A percentile compares a stretch with the other conserved stretches of the same genome.
phyloP scores from a whole-genome alignment of 2,113 vertebrate species.

The Coturnix japonica region DNA sequence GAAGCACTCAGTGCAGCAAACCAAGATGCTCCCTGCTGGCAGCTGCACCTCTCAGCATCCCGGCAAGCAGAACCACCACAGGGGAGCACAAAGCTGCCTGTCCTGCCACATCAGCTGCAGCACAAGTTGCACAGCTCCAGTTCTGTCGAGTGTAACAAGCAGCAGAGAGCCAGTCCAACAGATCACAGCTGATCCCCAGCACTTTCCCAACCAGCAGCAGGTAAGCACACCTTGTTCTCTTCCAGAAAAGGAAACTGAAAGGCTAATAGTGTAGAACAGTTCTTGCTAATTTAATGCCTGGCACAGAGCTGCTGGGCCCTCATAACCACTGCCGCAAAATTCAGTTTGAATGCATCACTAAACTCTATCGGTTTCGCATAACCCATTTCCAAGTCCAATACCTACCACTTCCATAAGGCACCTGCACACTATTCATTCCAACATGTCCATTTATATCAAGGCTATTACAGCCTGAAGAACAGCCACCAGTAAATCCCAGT shows the following conservation, averaged over 20 bases:
- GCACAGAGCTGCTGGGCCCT: background rate
- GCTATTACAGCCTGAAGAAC: background rate
- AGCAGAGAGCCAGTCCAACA: background rate
- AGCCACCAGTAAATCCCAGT: background rate
- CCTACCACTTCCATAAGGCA: background rate
- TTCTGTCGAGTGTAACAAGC: background rate
- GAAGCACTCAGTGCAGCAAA: background rate
- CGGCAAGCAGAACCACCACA: background rate
- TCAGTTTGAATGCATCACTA: background rate
- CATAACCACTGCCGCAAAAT: background rate
- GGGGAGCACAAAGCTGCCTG: background rate
- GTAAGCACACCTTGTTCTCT: background rate
- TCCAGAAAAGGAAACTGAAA: background rate
- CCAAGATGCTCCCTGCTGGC: background rate
- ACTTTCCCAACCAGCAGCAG: background rate
- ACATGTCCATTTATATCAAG: background rate
- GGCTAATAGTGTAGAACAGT: background rate
- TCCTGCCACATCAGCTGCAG: accelerated
- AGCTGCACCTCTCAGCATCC: background rate
- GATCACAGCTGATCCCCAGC: background rate
- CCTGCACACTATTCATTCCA: background rate
- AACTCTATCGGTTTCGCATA: background rate
- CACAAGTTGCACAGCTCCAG: background rate
- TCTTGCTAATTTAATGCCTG: background rate
- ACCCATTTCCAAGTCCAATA: background rate